Conservation (phyloP, 2,888 invertebrate genomes). For the Drosophila hawaiiensis region DNA sequence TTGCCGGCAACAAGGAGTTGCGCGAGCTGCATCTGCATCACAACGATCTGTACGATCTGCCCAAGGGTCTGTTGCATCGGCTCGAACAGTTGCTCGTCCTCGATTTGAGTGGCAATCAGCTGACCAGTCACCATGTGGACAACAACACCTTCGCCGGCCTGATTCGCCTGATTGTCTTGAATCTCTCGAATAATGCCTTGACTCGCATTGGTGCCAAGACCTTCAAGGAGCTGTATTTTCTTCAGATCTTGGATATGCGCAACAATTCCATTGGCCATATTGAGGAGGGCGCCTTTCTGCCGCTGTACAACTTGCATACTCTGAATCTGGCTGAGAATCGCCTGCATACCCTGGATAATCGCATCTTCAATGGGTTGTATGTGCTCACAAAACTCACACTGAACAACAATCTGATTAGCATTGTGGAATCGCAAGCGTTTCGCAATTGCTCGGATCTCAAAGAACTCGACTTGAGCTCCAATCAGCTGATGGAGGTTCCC, state of each 20-base stretch:
- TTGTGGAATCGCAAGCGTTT: conserved; percentile 92
- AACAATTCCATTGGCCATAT: conserved; percentile 96
- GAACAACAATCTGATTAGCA: conserved; percentile 93
- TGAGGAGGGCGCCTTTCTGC: conserved; percentile 94
- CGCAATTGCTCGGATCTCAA: conserved; percentile 95
- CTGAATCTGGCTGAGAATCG: conserved; percentile 95
- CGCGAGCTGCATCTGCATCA: conserved; percentile 93
- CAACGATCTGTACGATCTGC: conserved; percentile 93
- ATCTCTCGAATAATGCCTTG: conserved; percentile 94
- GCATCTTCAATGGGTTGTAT: conserved; percentile 93
- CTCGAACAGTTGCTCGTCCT: conserved; percentile 93
- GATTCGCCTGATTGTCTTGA: conserved; percentile 93
- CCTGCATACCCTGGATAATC: conserved; percentile 92
- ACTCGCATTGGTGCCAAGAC: conserved; percentile 93
- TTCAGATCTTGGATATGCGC: conserved; percentile 93
- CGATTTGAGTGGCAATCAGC: conserved; percentile 93
- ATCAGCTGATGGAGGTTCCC: conserved; percentile 92
- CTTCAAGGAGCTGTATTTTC: conserved; percentile 94
- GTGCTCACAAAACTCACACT: conserved; percentile 93
- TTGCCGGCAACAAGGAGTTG: conserved; percentile 92
- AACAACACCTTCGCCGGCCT: conserved; percentile 94
- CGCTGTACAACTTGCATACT: conserved; percentile 95
- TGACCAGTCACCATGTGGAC: conserved; percentile 93
- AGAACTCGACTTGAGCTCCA: conserved; percentile 95
- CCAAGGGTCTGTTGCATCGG: conserved; percentile 93